A percentile compares a stretch with the other conserved stretches of the same genome.
Evolutionary conservation across 2,113 vertebrate genomes (phyloP).

Genomic region (Condylura cristata): DNA sequence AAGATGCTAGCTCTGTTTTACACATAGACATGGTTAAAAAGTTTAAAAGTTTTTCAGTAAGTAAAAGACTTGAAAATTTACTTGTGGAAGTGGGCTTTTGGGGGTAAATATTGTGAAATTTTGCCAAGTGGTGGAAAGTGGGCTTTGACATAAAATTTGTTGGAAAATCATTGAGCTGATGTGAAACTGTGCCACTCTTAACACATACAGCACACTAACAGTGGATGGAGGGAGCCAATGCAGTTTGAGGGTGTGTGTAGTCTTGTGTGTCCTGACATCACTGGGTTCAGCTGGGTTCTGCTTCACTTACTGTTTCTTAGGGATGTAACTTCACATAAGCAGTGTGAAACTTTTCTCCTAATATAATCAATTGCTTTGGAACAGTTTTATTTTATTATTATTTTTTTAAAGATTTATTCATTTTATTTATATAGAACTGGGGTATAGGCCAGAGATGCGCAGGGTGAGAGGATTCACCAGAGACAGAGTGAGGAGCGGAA

Average conservation of each 20-base stretch:
- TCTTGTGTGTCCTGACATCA: not conserved
- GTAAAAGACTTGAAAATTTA: not conserved
- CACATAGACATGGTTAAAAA: not conserved
- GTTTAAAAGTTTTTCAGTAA: not conserved
- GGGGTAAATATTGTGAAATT: not conserved
- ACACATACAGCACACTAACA: no score
- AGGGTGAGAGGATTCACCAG: no score
- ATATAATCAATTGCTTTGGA: not conserved
- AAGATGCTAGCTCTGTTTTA: not conserved
- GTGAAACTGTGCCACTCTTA: not conserved
- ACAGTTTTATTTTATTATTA: not conserved
- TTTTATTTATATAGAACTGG: no score
- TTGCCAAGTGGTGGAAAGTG: not conserved
- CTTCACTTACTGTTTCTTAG: not conserved
- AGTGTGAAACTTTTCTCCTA: not conserved
- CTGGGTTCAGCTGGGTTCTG: not conserved
- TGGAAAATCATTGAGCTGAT: no score
- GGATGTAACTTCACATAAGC: not conserved
- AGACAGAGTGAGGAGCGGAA: no score
- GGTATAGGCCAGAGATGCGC: no score
- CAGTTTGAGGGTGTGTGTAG: not conserved
- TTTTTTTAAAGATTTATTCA: no score
- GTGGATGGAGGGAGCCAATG: not conserved
- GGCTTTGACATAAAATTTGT: not conserved
- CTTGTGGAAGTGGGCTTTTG: not conserved